phyloP scores from a whole-genome alignment of 2,797 vertebrate species.

The Epinephelus malabaricus region DNA sequence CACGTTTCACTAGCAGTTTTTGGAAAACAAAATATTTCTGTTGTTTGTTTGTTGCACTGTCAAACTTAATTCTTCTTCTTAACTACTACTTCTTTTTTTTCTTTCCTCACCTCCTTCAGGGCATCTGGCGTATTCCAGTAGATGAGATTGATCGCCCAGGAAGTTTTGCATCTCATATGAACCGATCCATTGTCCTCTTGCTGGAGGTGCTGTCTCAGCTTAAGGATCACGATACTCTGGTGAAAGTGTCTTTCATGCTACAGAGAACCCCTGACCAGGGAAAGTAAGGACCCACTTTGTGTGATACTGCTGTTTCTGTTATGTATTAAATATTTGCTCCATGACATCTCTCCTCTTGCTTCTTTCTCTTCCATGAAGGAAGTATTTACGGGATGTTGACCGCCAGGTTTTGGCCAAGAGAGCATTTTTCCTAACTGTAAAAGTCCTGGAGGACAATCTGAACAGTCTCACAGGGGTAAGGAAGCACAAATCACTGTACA shows the following conservation, averaged over 20 bases:
- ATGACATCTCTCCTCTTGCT: constrained; percentile 31
- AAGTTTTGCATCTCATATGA: constrained; percentile 99
- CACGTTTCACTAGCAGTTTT: neutral
- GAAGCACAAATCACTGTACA: constrained; percentile 28
- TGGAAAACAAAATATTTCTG: constrained; percentile 5
- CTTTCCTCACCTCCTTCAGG: constrained; percentile 80
- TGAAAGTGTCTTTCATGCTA: constrained; percentile 98
- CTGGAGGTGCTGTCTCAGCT: constrained; percentile 95
- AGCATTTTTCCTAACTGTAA: constrained; percentile 97
- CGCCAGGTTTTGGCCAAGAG: constrained; percentile 97
- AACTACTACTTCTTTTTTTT: neutral
- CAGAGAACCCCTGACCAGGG: constrained; percentile 99
- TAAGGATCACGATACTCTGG: constrained; percentile 94
- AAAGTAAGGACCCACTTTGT: constrained; percentile 90
- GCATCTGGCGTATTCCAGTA: constrained; percentile 99
- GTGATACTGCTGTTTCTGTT: constrained; percentile 3
- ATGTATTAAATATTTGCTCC: constrained; percentile 36
- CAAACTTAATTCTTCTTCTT: neutral
- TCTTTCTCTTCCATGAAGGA: constrained; percentile 83
- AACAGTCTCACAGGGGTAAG: constrained; percentile 93
- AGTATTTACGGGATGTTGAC: constrained; percentile 99
- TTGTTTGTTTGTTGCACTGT: neutral
- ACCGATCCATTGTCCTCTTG: constrained; percentile 96
- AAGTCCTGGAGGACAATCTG: constrained; percentile 97
- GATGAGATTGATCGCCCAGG: constrained; percentile 99